Evolutionary conservation across 2,888 invertebrate species (phyloP).

Genomic region (Xestia c-nigrum): DNA sequence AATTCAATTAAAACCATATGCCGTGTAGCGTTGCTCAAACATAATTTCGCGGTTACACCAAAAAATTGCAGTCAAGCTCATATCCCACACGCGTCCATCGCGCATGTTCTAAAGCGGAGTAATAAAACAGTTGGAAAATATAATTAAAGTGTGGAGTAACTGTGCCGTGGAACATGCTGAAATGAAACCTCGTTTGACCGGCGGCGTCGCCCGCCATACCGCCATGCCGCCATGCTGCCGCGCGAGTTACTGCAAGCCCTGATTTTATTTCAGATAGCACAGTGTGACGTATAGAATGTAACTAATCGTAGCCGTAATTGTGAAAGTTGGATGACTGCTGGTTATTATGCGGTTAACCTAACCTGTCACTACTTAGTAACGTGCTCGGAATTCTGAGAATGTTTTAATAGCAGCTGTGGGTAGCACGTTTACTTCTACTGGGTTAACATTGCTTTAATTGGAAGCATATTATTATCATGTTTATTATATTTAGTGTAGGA

Average conservation of each 20-base stretch:
- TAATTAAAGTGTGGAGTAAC: conserved; percentile 54
- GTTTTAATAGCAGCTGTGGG: conserved; percentile 2
- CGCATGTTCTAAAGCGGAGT: conserved; percentile 49
- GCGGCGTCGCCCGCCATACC: conserved; percentile 29
- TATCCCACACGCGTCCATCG: conserved; percentile 29
- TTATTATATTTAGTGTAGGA: not conserved
- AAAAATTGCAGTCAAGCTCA: conserved; percentile 44
- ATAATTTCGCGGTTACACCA: conserved; percentile 35
- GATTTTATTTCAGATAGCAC: conserved; percentile 62
- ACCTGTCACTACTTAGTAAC: conserved; percentile 33
- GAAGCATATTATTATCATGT: not conserved
- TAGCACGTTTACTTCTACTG: not conserved
- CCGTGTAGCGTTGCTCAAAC: conserved; percentile 32
- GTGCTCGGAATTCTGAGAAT: conserved; percentile 14
- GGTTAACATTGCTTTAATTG: conserved; percentile 6
- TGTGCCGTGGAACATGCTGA: conserved; percentile 36
- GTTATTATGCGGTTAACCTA: conserved; percentile 45
- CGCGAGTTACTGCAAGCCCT: conserved; percentile 19
- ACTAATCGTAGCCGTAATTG: conserved; percentile 59
- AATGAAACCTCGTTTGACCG: conserved; percentile 46
- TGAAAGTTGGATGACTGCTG: conserved; percentile 50
- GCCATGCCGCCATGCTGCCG: not conserved
- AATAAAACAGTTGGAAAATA: conserved; percentile 61
- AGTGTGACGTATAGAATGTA: conserved; percentile 38
- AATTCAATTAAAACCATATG: conserved; percentile 41